Evolutionary conservation across 2,888 invertebrate species (phyloP).

Genomic region (Coelopa pilipes): DNA sequence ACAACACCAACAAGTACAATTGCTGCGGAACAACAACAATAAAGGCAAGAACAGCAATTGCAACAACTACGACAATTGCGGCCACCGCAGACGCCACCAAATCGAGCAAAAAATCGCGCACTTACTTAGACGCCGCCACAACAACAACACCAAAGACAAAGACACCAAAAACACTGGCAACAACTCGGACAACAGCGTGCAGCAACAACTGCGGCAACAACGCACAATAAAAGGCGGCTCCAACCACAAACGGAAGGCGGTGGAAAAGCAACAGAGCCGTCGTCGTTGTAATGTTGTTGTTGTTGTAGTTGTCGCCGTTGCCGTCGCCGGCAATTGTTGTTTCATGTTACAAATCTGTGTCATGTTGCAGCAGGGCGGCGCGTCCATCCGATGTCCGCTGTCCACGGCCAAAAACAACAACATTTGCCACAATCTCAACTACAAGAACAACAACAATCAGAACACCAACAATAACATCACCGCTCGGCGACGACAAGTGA

Average conservation of each 20-base stretch:
- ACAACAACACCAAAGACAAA: too few species aligned
- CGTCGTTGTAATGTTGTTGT: too few species aligned
- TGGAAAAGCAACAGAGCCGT: not conserved
- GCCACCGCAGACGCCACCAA: not conserved
- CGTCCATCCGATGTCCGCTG: slow-evolving; percentile 1
- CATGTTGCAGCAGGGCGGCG: slow-evolving; percentile 37
- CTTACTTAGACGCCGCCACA: too few species aligned
- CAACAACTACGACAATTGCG: not conserved
- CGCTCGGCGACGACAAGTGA: slow-evolving; percentile 1
- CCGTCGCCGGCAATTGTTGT: slow-evolving; percentile 12
- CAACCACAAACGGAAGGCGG: not conserved
- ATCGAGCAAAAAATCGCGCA: not conserved
- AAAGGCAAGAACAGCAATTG: not conserved
- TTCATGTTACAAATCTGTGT: slow-evolving; percentile 41
- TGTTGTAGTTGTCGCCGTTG: too few species aligned
- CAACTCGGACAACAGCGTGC: not conserved
- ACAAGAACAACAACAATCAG: not conserved
- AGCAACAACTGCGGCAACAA: not conserved
- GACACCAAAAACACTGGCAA: too few species aligned
- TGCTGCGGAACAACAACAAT: not conserved
- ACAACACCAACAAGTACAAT: not conserved
- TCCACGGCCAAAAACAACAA: not conserved
- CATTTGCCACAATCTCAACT: not conserved
- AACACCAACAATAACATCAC: too few species aligned
- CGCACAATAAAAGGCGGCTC: not conserved